A percentile compares a stretch with the other conserved stretches of the same genome.
These are phyloP conservation scores for Mya arenaria DNA, from an alignment of 1,140 invertebrate genomes.

Conservation along the genomic window DNA sequence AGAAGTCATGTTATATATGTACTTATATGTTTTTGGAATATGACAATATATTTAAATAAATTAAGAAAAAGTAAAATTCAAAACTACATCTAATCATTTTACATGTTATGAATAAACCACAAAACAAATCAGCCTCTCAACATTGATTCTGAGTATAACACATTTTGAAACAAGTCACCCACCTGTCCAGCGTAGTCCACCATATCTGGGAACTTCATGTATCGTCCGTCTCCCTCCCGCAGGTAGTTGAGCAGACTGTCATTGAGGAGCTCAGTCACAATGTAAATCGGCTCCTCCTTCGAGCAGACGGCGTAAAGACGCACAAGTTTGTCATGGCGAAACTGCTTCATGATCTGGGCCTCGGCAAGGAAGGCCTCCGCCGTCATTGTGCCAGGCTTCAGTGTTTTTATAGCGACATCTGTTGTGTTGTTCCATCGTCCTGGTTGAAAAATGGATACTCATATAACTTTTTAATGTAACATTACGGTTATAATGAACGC, in stretches of 20 bases:
- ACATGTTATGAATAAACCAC: too few species aligned
- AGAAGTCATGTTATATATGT: too few species aligned
- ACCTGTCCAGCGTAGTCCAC: conserved; percentile 96
- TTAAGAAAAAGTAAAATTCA: too few species aligned
- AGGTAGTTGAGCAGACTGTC: conserved; percentile 91
- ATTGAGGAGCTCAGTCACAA: conserved; percentile 99
- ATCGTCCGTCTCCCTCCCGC: conserved; percentile 88
- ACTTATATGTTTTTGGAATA: too few species aligned
- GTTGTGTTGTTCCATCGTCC: conserved; percentile 93
- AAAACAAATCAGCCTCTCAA: too few species aligned
- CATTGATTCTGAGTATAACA: too few species aligned
- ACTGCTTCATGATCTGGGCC: conserved; percentile 99
- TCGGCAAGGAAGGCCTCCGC: conserved; percentile 97
- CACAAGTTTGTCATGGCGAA: conserved; percentile 96
- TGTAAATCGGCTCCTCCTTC: conserved; percentile 99
- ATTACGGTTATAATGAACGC: too few species aligned
- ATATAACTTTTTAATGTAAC: too few species aligned
- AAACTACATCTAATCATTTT: too few species aligned
- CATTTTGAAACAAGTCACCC: too few species aligned
- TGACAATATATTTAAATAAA: too few species aligned
- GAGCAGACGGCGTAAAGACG: conserved; percentile 99
- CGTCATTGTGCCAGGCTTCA: conserved; percentile 98
- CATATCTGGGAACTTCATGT: conserved; percentile 93
- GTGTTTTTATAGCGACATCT: conserved; percentile 98
- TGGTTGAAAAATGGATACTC: too few species aligned